phyloP scores from a whole-genome alignment of 2,113 vertebrate genomes.

The Ciconia stormi region DNA sequence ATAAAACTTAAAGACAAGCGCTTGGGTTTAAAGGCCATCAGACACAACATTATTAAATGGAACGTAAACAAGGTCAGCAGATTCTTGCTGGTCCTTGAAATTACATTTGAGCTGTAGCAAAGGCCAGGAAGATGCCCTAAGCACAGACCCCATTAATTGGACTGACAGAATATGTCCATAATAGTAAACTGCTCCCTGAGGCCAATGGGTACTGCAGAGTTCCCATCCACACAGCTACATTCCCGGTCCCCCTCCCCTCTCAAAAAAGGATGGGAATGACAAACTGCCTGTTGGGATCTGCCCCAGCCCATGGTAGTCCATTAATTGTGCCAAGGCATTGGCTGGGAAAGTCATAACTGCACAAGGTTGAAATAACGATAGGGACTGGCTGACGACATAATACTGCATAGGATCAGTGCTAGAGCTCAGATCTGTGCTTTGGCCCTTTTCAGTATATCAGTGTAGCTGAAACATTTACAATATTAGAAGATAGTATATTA shows the following conservation, averaged over 20 bases:
- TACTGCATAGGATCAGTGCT: neutral
- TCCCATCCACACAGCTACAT: neutral
- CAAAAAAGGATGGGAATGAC: neutral
- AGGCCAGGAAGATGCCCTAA: neutral
- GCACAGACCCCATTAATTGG: neutral
- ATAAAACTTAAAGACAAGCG: constrained; percentile 57
- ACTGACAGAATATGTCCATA: neutral
- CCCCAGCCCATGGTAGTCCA: neutral
- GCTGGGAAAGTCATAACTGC: neutral
- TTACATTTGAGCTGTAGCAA: constrained; percentile 1
- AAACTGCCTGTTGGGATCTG: neutral
- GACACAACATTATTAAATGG: constrained; percentile 39
- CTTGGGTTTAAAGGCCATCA: constrained; percentile 39
- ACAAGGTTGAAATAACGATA: neutral
- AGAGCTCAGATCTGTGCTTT: neutral
- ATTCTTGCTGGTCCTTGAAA: constrained; percentile 33
- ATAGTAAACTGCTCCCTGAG: neutral
- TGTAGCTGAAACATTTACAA: neutral
- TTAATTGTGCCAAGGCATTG: neutral
- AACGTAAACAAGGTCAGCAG: constrained; percentile 30
- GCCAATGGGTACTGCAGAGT: neutral
- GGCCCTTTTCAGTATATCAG: neutral
- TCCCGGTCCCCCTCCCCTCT: fast-evolving
- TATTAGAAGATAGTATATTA: neutral
- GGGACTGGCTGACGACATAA: neutral